Percentiles rank a stretch among this genome's conserved stretches.
These are phyloP conservation scores for Syngnathus rostellatus DNA, from an alignment of 2,797 vertebrate genomes.

Conservation along the genomic window DNA sequence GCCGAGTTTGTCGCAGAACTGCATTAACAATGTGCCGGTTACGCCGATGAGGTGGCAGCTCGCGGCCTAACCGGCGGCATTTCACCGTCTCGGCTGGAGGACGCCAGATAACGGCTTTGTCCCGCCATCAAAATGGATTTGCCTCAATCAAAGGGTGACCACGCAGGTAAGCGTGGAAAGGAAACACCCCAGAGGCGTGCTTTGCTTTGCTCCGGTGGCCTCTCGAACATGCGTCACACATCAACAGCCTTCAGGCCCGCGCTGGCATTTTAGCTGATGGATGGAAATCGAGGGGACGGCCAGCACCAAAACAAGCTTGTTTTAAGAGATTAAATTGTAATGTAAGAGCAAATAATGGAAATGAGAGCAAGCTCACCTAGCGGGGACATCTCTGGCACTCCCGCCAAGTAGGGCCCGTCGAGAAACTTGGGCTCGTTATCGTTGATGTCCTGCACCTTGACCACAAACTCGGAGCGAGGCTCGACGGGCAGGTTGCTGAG, in stretches of 20 bases:
- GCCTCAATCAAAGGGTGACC: constrained; percentile 4
- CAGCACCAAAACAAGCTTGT: constrained; percentile 1
- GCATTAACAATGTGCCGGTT: not conserved
- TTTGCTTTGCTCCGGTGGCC: constrained; percentile 21
- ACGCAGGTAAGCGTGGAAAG: constrained; percentile 2
- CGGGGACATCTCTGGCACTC: constrained; percentile 93
- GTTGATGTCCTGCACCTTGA: constrained; percentile 97
- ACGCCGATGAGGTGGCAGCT: not conserved
- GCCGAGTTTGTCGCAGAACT: not conserved
- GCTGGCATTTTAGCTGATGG: constrained; percentile 25
- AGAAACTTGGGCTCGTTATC: constrained; percentile 95
- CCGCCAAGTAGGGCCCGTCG: constrained; percentile 88
- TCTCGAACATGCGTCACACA: constrained; percentile 33
- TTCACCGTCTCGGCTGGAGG: not conserved
- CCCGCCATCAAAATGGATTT: constrained; percentile 10
- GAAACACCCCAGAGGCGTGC: constrained; percentile 36
- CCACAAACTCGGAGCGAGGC: constrained; percentile 86
- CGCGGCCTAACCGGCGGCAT: not conserved
- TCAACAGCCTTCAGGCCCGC: constrained; percentile 36
- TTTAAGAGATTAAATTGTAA: too few species aligned
- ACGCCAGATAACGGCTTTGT: not conserved
- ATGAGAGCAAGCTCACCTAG: constrained; percentile 70
- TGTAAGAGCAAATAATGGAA: not conserved
- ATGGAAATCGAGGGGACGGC: constrained; percentile 40
- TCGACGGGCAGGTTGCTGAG: constrained; percentile 84